These are phyloP conservation scores for Ridgeia piscesae DNA, from an alignment of 1,140 invertebrate genomes.

Conservation along the genomic window DNA sequence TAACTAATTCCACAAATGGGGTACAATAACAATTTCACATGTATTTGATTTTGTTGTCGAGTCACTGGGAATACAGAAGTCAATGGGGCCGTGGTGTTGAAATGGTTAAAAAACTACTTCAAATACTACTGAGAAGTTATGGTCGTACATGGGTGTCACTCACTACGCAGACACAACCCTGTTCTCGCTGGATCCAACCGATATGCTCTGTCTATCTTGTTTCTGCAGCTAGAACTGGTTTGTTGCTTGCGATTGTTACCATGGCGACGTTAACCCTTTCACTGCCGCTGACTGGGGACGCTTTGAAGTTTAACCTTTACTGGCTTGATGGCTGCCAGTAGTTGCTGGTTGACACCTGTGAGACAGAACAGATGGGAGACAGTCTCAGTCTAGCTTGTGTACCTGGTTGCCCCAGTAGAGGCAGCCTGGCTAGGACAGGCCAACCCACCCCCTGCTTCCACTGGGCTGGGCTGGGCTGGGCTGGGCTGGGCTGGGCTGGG, in stretches of 20 bases:
- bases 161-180: neutral
- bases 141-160: neutral
- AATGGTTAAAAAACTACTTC: too few relatives aligned
- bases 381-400: neutral
- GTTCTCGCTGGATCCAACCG: neutral
- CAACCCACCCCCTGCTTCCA: too few relatives aligned
- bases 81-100: too few relatives aligned
- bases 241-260: neutral
- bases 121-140: too few relatives aligned
- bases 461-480: too few relatives aligned
- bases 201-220: neutral
- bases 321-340: neutral
- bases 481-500: too few relatives aligned
- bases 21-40: too few relatives aligned
- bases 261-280: neutral
- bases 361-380: neutral
- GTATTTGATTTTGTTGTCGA: too few relatives aligned
- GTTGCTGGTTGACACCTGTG: neutral
- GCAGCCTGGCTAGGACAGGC: too few relatives aligned
- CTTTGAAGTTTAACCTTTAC: neutral
- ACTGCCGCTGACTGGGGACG: neutral
- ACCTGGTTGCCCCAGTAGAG: neutral
- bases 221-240: neutral
- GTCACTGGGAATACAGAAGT: too few relatives aligned
- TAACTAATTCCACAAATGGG: too few relatives aligned